Base-by-base conservation (phyloP, 2,797 vertebrate species). In the Sciaenops ocellatus region DNA sequence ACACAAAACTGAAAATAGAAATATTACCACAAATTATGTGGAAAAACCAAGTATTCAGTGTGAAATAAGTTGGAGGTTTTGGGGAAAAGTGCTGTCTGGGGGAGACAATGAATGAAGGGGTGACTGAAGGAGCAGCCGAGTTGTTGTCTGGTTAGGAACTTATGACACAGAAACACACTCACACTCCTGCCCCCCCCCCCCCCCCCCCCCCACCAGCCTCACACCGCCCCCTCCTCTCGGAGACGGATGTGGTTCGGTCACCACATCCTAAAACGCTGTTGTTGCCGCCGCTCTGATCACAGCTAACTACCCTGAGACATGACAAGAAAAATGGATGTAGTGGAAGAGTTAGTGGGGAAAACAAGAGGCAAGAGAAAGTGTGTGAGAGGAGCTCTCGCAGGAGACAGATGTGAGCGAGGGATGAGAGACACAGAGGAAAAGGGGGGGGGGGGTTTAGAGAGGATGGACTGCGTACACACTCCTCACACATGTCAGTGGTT, bases 401-500 rank as follows among this genome's bases (percentile, higher is more conserved):
- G 69, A 76, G 79, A 87, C 80, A 84, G 78, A 89, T 87, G 85
- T 79, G 73, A 88, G 54, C 24, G 9, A 75, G 50, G 80, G 83
- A 84, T 78, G 89, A 83, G 64, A 71, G 85, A 85, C 50, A 50
- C 9, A 56, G 74, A 79, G 62, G 47, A 69, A 26, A 60, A 47
- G 69, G 30, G 50, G 50, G 15, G 28, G 66, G 74, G 75, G 65
- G 46, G 46, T 62, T 50, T 2, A 16, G 73, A 74, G 76, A 83
- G 82, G 84, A 87, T 83, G 84, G 89, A 78, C 82, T 78, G 74
- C 52, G 16, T 62, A 84, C 92, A 92, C 91, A 89, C 91, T 92
- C 88, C 90, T 78, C 89, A 95, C 94, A 95, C 93, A 94, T 95
- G 94, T 93, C 91, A 94, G 93, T 93, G 92, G 93, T 95, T 95